Base-by-base conservation (phyloP, 1,140 invertebrate species). In the Heliconius melpomene region DNA sequence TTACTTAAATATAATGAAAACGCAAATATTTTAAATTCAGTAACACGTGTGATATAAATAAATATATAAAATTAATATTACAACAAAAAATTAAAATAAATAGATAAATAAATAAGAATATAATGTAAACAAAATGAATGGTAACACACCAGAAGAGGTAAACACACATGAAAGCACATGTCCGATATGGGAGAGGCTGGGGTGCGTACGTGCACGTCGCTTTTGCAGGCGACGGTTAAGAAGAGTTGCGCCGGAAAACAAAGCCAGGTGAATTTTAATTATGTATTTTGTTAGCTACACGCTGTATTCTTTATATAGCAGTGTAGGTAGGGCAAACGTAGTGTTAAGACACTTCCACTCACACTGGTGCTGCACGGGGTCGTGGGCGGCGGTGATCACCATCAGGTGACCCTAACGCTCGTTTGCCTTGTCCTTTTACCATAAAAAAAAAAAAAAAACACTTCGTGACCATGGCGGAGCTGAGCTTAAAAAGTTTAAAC, bases 141-240 rank as follows among this genome's bases (percentile, higher is more conserved):
- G 83, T 18, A 85, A 85, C 13, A 26, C 74, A 73, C 50, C 81
- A 46, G 83, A 83, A 20, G 75, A 78, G 26, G 82, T 11, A 66
- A 66, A 82, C 38, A n/a, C 50, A 73, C 32, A 11, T 36, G 73
- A 54, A 32, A n/a, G 72, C 9, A 70, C 72, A 6, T 84, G 82
- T 20, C 83, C 87, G 1, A 77, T 91, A 16, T 93, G 92, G 90
- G 82, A 87, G 60, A 78, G 86, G 29, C 75, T 91, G 36, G 82
- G 86, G 1, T 92, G 90, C 77, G 83, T 85, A 2, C 84, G 85
- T 9, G 89, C 86, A 38, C 80, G 88, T 0, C 79, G 88, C 13
- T 72, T 90, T 2, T 92, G 89, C 66, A 73, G 89, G 18, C 80
- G 88, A 8, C 75, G 85, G 1, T 71, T 82, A 13, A 75, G 87